Conservation (phyloP, 2,797 vertebrate genomes). For the Onychomys leucogaster region DNA sequence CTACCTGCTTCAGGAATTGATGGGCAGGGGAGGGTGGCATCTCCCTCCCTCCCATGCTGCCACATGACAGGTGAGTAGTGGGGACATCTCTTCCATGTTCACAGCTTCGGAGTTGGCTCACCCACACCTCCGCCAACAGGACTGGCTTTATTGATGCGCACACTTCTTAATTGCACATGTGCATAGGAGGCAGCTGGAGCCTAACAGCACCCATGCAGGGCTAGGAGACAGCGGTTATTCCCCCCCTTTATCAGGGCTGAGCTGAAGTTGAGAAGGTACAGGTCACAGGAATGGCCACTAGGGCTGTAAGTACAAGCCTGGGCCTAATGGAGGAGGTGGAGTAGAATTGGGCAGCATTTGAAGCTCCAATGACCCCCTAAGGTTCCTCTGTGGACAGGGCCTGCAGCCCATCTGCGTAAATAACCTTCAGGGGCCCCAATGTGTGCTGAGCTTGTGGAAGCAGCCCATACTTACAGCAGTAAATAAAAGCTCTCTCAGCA, state of each 20-base stretch:
- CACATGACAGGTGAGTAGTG: no score
- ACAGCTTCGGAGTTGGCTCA: no score
- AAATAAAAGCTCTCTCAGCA: background rate
- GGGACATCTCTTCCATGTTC: no score
- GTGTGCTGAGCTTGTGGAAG: background rate
- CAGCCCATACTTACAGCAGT: conserved; percentile 25
- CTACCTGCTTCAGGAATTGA: no score
- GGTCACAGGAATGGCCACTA: background rate
- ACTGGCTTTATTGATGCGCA: background rate
- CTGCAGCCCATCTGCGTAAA: background rate
- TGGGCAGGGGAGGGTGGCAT: no score
- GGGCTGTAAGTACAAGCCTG: background rate
- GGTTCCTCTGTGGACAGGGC: background rate
- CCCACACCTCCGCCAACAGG: no score
- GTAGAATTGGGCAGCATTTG: background rate
- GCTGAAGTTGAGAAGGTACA: background rate
- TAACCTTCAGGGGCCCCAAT: background rate
- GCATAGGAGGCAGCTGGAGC: background rate
- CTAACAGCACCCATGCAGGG: background rate
- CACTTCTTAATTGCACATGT: no score
- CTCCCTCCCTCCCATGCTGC: no score
- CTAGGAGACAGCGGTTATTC: background rate
- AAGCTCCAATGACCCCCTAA: background rate
- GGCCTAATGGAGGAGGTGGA: background rate
- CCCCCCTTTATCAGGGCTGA: background rate